Conservation (phyloP, 1,140 invertebrate species). For the Drosophila varians region DNA sequence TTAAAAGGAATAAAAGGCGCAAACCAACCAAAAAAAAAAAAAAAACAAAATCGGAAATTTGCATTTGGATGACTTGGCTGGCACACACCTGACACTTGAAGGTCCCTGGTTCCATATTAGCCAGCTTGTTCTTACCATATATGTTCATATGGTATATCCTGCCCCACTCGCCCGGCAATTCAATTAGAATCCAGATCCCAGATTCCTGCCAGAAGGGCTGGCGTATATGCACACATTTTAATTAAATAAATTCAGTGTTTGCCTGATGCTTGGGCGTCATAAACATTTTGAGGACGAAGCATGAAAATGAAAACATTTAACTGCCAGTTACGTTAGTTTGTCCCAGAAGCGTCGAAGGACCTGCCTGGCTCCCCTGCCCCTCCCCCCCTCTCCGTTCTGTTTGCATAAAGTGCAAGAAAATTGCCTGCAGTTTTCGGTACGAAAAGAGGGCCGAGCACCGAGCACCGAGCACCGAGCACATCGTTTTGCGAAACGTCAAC, state of each 20-base stretch:
- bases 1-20: conserved; percentile 49
- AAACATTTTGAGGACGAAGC: conserved; percentile 57
- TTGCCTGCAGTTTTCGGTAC: conserved; percentile 42
- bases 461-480: conserved; percentile 14
- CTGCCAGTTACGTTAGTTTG: conserved; percentile 51
- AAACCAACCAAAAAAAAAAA: conserved; percentile 6
- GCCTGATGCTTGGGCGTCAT: conserved; percentile 66
- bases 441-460: neutral
- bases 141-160: neutral
- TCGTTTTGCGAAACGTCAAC: conserved; percentile 60
- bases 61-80: conserved; percentile 39
- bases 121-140: conserved; percentile 23
- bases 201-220: conserved; percentile 24
- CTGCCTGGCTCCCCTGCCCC: neutral
- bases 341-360: conserved; percentile 20
- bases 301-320: conserved; percentile 79
- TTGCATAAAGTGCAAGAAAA: conserved; percentile 73
- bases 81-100: conserved; percentile 50
- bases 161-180: conserved; percentile 48
- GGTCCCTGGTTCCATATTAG: conserved; percentile 43
- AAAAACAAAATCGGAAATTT: conserved; percentile 40
- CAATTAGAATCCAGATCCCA: conserved; percentile 60
- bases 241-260: conserved; percentile 81
- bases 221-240: conserved; percentile 54
- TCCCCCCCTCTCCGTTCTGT: conserved; percentile 52